Conservation (phyloP, 2,888 invertebrate genomes). For the Antheraea yamamai region DNA sequence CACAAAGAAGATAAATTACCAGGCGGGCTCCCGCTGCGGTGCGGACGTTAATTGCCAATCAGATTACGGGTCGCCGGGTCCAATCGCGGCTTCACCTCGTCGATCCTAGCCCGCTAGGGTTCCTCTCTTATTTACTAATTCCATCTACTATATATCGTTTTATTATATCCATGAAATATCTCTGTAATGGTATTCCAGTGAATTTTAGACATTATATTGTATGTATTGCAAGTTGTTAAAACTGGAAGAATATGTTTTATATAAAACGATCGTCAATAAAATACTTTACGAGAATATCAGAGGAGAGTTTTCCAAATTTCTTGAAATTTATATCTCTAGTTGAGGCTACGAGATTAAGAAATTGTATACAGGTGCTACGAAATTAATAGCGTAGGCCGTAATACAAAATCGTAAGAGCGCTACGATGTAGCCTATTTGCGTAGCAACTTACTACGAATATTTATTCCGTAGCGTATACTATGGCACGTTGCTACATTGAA, state of each 20-base stretch:
- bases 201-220: not conserved
- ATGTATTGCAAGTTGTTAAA: too few relatives aligned
- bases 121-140: not conserved
- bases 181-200: not conserved
- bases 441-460: not conserved
- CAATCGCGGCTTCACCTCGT: constrained; percentile 26
- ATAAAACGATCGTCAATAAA: too few relatives aligned
- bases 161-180: not conserved
- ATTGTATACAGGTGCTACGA: constrained; percentile 12
- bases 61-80: constrained; percentile 33
- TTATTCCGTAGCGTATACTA: not conserved
- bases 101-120: constrained; percentile 4
- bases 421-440: not conserved
- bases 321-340: not conserved
- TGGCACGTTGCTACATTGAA: not conserved
- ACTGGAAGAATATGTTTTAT: too few relatives aligned
- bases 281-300: not conserved
- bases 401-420: not conserved
- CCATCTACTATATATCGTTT: not conserved
- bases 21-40: constrained; percentile 28
- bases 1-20: constrained; percentile 9
- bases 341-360: not conserved
- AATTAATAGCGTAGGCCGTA: constrained; percentile 1
- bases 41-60: constrained; percentile 35
- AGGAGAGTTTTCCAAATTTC: not conserved